Evolutionary conservation across 2,888 invertebrate species (phyloP), one percentile per base, ranked within the genome.

Genomic region (Synergus gifuensis): DNA sequence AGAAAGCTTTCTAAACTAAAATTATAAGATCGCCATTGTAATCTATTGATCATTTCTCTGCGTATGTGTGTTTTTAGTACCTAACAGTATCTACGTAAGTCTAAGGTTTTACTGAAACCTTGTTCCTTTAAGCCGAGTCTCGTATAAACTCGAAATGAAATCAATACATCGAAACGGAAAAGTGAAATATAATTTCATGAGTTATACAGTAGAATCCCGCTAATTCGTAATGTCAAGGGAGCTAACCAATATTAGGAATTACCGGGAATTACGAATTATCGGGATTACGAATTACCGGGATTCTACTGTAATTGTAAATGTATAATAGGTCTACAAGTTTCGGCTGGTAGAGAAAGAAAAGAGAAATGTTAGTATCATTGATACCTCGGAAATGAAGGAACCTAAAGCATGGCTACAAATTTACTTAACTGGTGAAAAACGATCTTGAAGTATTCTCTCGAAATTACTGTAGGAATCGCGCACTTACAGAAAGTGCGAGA

Each of bases 71-170:
- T 54, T 84, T 85, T 84, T 82, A 83, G 86, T 85, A 85, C 85
- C 83, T 85, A 85, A 84, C 78, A 82, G 78, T 79, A 84, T 86
- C 88, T 89, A 90, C 84, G 87, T 86, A 89, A 89, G 86, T 86
- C 87, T 90, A 88, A 86, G 81, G 82, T 85, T 83, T 83, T 85
- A 82, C 82, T 85, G 81, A 82, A 79, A 67, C 78, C 76, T 78
- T 77, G 63, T 69, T 66, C 77, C 78, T 79, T 82, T 83, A 80
- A 85, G 87, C 81, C 84, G 82, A 85, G 66, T 77, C 16, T n/a
- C 22, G 14, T 42, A 14, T 4, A n/a, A 73, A 73, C 14, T 11
- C n/a, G 11, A 73, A 73, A 11, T 8, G 0, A 1, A 67, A 44
- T 44, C 11, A 22, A 54, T n/a, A 22, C 22, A 46, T 22, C 22